These are phyloP conservation scores for Boleophthalmus pectinirostris DNA, from an alignment of 2,113 vertebrate genomes.

Conservation along the genomic window DNA sequence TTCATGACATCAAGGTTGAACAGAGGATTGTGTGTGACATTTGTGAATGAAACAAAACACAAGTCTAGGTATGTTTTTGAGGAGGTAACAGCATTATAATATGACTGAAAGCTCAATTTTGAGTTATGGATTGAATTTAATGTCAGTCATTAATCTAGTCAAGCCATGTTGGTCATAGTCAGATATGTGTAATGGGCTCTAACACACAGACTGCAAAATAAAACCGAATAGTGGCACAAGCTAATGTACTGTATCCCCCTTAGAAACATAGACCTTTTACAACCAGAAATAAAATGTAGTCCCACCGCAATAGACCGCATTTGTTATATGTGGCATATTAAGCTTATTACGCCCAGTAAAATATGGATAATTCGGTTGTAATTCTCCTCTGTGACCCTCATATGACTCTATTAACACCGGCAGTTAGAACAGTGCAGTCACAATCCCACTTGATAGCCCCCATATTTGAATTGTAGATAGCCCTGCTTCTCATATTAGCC, in stretches of 20 bases:
- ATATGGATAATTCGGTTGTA: conserved; percentile 11
- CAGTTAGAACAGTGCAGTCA: conserved; percentile 41
- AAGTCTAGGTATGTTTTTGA: no score
- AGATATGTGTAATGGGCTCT: background rate
- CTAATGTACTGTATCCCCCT: conserved; percentile 2
- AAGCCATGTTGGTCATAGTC: background rate
- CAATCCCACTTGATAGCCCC: conserved; percentile 25
- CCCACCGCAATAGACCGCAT: background rate
- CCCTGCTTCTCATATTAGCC: conserved; percentile 27
- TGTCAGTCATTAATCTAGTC: background rate
- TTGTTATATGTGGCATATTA: conserved; percentile 2
- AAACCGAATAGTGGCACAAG: background rate
- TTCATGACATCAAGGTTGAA: no score
- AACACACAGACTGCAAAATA: background rate
- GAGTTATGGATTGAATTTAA: background rate
- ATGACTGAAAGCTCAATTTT: no score
- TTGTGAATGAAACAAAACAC: no score
- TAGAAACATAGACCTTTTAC: conserved; percentile 11
- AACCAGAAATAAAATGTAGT: conserved; percentile 3
- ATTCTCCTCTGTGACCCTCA: conserved; percentile 25
- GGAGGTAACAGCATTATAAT: no score
- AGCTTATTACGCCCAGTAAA: conserved; percentile 4
- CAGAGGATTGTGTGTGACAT: no score
- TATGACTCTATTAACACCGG: conserved; percentile 35
- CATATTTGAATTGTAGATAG: conserved; percentile 55